phyloP scores from a whole-genome alignment of 2,113 vertebrate species.

The Plestiodon gilberti region DNA sequence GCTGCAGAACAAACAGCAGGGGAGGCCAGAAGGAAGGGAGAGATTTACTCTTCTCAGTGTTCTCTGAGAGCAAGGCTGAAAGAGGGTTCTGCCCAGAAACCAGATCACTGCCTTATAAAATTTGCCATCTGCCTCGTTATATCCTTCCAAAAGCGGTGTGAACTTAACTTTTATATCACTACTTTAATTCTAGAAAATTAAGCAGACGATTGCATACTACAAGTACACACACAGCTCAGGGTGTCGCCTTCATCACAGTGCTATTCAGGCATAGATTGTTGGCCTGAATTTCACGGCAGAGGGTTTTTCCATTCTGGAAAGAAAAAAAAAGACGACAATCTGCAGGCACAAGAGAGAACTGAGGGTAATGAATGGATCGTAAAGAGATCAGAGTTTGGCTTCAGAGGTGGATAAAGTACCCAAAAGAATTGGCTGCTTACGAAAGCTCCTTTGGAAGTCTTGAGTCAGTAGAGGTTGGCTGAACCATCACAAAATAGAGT shows the following conservation, averaged over 20 bases:
- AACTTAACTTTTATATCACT: constrained; percentile 2
- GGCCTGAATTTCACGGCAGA: background rate
- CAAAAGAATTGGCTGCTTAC: background rate
- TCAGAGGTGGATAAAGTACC: background rate
- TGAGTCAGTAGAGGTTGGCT: background rate
- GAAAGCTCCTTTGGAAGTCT: background rate
- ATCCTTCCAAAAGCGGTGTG: background rate
- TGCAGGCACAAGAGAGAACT: background rate
- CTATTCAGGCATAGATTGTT: background rate
- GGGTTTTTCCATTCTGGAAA: background rate
- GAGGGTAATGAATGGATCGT: background rate
- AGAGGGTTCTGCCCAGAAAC: constrained; percentile 10
- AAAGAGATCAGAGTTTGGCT: background rate
- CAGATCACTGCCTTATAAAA: constrained; percentile 1
- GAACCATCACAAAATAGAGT: constrained; percentile 7
- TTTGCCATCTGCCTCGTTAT: background rate
- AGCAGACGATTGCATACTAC: background rate
- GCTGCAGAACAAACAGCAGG: background rate
- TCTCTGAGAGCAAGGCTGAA: constrained; percentile 32
- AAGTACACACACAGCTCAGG: background rate
- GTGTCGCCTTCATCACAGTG: background rate
- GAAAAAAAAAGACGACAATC: background rate
- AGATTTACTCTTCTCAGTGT: constrained; percentile 9
- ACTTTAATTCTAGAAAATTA: constrained; percentile 31
- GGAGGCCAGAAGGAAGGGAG: background rate